These are phyloP conservation scores for Ylistrum balloti DNA, from an alignment of 1,140 invertebrate species.

Conservation along the genomic window DNA sequence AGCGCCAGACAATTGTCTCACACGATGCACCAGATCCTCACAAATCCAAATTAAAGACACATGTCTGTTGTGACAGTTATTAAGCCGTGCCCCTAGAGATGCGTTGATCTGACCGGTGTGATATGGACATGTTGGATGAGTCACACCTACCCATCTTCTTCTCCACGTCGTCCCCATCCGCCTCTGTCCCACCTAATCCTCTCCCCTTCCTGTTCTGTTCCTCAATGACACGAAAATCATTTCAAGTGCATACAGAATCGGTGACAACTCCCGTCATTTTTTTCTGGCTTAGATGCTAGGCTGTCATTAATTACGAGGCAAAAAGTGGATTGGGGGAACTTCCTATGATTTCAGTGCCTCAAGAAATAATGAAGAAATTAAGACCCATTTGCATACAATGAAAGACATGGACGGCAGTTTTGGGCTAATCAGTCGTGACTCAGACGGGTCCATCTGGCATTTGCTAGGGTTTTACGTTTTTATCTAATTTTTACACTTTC, in stretches of 20 bases:
- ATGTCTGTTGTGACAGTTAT: conserved; percentile 34
- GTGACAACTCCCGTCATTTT: conserved; percentile 6
- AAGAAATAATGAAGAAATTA: conserved; percentile 61
- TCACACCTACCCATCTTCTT: conserved; percentile 32
- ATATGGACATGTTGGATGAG: conserved; percentile 26
- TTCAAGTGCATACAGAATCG: conserved; percentile 33
- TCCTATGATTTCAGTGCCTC: conserved; percentile 29
- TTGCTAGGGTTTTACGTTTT: conserved; percentile 34
- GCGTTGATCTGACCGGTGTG: background rate
- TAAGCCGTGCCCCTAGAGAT: conserved; percentile 24
- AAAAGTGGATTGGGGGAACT: conserved; percentile 32
- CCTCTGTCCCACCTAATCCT: background rate
- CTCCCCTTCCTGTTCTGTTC: conserved; percentile 1
- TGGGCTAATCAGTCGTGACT: background rate
- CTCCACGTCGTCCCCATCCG: conserved; percentile 4
- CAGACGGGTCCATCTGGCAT: conserved; percentile 22
- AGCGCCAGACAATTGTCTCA: conserved; percentile 29
- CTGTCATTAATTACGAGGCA: conserved; percentile 29
- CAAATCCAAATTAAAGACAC: conserved; percentile 39
- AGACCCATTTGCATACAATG: conserved; percentile 60
- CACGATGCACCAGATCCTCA: conserved; percentile 13
- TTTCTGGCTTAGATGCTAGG: conserved; percentile 33
- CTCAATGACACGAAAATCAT: background rate
- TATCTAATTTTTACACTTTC: conserved; percentile 32
- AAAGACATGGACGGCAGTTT: conserved; percentile 49